phyloP scores from a whole-genome alignment of 2,888 invertebrate species.

The Cantharis nigra region DNA sequence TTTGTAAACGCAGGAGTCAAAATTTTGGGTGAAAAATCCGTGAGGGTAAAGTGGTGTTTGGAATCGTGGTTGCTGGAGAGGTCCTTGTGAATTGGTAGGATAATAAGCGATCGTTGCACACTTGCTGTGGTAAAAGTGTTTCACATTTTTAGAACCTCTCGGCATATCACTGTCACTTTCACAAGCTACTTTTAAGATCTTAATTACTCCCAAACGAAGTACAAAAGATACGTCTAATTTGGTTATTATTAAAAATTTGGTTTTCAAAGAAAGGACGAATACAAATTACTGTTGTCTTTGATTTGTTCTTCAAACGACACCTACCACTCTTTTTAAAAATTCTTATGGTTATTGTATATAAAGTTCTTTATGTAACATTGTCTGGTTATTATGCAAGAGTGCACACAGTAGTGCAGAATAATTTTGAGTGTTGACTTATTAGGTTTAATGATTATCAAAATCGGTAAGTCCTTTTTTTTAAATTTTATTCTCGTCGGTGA shows the following conservation, averaged over 20 bases:
- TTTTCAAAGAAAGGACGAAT: conserved; percentile 1
- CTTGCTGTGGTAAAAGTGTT: background rate
- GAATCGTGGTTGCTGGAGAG: background rate
- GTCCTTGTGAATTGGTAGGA: background rate
- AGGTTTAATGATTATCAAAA: conserved; percentile 1
- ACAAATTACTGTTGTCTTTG: background rate
- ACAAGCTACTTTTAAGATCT: conserved; percentile 8
- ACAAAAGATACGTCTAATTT: conserved; percentile 5
- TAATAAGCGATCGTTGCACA: background rate
- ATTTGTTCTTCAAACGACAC: background rate
- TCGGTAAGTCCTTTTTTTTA: conserved; percentile 7
- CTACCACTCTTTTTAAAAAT: conserved; percentile 20
- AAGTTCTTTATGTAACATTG: conserved; percentile 6
- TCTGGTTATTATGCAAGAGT: conserved; percentile 16
- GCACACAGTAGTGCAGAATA: background rate
- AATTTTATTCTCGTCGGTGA: background rate
- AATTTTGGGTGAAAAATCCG: background rate
- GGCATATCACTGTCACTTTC: conserved; percentile 23
- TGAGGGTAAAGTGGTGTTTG: background rate
- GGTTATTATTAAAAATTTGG: conserved; percentile 11
- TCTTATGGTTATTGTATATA: conserved; percentile 9
- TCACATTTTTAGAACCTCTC: conserved; percentile 15
- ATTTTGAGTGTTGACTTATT: background rate
- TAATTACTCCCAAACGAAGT: background rate
- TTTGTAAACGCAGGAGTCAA: background rate